Percentiles rank a stretch among this genome's conserved stretches.
phyloP scores from a whole-genome alignment of 2,113 vertebrate species.

The Lophochroa leadbeateri region DNA sequence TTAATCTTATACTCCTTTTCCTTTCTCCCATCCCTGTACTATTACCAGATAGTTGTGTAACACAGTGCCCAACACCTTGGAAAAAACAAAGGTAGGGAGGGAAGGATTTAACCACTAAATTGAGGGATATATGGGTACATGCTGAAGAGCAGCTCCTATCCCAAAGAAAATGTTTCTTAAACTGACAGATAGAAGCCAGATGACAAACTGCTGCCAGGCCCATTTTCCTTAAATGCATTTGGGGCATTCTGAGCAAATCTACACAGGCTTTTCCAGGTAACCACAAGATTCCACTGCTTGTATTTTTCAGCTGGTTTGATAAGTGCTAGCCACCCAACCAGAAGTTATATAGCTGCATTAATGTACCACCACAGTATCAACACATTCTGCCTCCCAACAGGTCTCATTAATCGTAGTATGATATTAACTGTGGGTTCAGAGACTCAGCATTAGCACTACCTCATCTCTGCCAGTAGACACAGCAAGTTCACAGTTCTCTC shows the following conservation, averaged over 20 bases:
- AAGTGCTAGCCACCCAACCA: background rate
- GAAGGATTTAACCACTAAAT: background rate
- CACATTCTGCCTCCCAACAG: background rate
- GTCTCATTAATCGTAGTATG: background rate
- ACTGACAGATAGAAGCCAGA: background rate
- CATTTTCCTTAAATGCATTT: background rate
- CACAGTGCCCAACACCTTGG: background rate
- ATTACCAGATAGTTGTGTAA: background rate
- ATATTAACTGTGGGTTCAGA: background rate
- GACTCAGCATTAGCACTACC: fast-evolving
- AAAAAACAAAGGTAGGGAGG: background rate
- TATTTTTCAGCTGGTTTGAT: background rate
- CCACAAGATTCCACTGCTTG: background rate
- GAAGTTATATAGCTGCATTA: background rate
- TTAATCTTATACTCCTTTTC: background rate
- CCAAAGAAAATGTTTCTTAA: background rate
- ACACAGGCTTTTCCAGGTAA: background rate
- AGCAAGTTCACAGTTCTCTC: background rate
- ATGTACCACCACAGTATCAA: background rate
- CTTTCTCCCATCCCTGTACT: background rate
- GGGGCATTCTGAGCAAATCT: background rate
- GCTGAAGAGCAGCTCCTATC: background rate
- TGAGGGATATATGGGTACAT: background rate
- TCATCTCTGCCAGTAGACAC: background rate
- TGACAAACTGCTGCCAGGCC: background rate